Conservation (phyloP, 2,113 vertebrate species). For the Rhinichthys klamathensis region DNA sequence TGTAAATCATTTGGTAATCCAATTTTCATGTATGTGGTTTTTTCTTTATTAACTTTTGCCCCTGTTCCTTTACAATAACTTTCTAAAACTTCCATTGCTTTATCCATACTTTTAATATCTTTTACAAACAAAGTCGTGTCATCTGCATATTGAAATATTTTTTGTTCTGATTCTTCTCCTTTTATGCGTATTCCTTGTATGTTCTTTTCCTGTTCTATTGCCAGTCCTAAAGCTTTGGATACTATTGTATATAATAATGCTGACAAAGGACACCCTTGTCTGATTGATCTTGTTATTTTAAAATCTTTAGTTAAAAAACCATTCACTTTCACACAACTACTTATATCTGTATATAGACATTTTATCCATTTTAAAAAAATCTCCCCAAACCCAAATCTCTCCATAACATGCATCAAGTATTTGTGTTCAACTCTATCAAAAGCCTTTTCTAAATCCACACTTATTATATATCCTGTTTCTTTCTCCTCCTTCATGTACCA, state of each 20-base stretch:
- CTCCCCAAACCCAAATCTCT: neutral
- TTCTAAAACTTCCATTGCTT: neutral
- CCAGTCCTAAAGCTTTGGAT: neutral
- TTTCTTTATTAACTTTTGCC: neutral
- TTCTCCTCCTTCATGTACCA: neutral
- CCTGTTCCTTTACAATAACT: neutral
- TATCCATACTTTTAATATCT: neutral
- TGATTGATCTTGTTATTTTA: too few relatives aligned
- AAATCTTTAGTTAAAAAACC: neutral
- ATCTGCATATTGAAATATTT: slow-evolving; percentile 20
- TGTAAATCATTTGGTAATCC: neutral
- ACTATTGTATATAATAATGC: neutral
- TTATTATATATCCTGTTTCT: neutral
- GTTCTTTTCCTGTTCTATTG: neutral
- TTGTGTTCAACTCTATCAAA: neutral
- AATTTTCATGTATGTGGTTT: neutral
- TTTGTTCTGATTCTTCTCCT: too few relatives aligned
- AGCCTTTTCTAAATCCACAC: neutral
- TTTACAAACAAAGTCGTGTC: slow-evolving; percentile 19
- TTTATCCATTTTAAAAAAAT: neutral
- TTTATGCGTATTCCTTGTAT: too few relatives aligned
- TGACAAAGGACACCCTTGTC: too few relatives aligned
- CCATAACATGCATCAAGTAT: neutral
- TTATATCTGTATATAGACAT: neutral
- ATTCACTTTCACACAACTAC: neutral